Conservation (phyloP, 2,113 vertebrate genomes). For the Syngnathus typhle region DNA sequence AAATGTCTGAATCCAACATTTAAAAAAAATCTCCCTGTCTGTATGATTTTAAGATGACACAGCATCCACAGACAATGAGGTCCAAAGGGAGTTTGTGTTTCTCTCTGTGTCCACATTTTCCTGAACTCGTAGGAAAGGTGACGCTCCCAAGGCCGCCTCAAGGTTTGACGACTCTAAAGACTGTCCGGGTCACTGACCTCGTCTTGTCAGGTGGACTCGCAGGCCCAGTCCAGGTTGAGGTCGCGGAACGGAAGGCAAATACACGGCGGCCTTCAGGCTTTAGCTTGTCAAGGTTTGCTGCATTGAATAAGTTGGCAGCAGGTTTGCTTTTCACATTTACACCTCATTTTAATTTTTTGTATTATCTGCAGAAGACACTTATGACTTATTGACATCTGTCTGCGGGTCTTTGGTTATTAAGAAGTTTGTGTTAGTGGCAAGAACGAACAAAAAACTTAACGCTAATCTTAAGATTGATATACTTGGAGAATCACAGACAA, state of each 20-base stretch:
- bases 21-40: background rate
- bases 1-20: background rate
- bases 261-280: background rate
- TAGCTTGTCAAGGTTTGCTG: background rate
- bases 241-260: background rate
- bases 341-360: background rate
- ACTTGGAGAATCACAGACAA: background rate
- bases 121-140: background rate
- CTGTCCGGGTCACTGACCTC: background rate
- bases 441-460: background rate
- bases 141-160: background rate
- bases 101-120: background rate
- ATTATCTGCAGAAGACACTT: background rate
- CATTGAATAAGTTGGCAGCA: background rate
- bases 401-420: background rate
- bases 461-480: background rate
- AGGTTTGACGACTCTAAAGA: background rate
- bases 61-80: background rate
- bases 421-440: background rate
- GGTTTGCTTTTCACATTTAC: background rate
- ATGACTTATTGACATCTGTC: background rate
- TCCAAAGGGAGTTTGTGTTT: background rate
- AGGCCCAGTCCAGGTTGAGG: background rate
- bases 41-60: background rate
- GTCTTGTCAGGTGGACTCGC: background rate